Evolutionary conservation across 1,140 invertebrate species (phyloP), one percentile per base, ranked within the genome.

Genomic region (Ephestia elutella): DNA sequence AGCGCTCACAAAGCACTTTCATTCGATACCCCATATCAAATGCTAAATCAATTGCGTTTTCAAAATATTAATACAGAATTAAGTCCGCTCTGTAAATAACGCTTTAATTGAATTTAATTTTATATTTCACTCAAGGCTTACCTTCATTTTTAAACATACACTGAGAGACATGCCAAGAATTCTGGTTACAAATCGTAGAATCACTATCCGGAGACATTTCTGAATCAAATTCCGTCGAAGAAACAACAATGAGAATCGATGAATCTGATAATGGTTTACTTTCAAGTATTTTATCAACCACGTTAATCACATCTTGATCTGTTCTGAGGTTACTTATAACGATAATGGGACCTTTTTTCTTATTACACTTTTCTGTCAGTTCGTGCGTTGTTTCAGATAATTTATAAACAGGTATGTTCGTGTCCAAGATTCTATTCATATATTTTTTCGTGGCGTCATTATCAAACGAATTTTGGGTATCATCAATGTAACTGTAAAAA

Each of bases 141-240:
- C 68, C 49, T 38, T 49, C 55, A 49, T 48, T 25, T 18, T 44
- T 53, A 17, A n/a, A 17, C 18, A 13, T 70, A 56, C 60, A 68
- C 11, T 49, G 58, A 15, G 28, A 49, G 48, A 55, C 21, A 28
- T 60, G 66, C 60, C 70, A 57, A 15, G 67, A 71, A 25, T 75
- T 18, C 48, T 74, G 65, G 15, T 75, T 66, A 35, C 65, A 75
- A 53, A 75, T 63, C 15, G 70, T 66, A 7, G 75, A 76, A 9
- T 51, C 10, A n/a, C 11, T 54, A 21, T 62, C 19, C 5, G 15
- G 35, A 0, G 30, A 38, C 2, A 20, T 30, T 2, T 66, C 58
- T 0, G 59, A 51, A 32, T 56, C 53, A 1, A 57, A 55, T 15
- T 71, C 68, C 8, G 67, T 63, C 5, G 60, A 59, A 5, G 71